Evolutionary conservation across 2,113 vertebrate genomes (phyloP).

Genomic region (Coturnix japonica): DNA sequence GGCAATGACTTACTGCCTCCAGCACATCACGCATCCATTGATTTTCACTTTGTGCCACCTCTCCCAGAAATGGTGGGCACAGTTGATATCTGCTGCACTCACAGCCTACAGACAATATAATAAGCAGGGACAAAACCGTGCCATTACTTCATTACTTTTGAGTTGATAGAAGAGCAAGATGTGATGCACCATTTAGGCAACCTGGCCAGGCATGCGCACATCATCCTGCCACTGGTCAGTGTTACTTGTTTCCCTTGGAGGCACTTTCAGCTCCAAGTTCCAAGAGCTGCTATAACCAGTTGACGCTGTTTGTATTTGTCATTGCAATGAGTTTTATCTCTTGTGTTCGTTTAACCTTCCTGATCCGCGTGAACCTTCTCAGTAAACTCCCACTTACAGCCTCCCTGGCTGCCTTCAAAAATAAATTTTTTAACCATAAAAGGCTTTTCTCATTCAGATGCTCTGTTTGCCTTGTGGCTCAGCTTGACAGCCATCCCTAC

Average conservation of each 20-base stretch:
- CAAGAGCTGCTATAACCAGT: background rate
- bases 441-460: background rate
- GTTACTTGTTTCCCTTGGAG: background rate
- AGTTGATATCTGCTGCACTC: too few species aligned
- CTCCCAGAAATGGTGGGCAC: background rate
- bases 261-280: background rate
- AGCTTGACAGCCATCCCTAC: background rate
- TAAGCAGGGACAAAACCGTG: background rate
- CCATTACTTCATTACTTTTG: background rate
- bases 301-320: background rate
- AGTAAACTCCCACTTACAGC: background rate
- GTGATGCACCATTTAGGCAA: background rate
- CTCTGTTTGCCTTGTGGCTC: background rate
- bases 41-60: background rate
- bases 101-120: background rate
- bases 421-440: background rate
- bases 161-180: background rate
- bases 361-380: background rate
- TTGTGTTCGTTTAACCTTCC: background rate
- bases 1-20: background rate
- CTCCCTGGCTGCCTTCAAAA: background rate
- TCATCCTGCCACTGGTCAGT: background rate
- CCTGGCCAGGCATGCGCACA: background rate
- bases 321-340: background rate
- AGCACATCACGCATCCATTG: rapidly evolving